Conservation (phyloP, 2,888 invertebrate genomes). For the Epicampocera succincta region DNA sequence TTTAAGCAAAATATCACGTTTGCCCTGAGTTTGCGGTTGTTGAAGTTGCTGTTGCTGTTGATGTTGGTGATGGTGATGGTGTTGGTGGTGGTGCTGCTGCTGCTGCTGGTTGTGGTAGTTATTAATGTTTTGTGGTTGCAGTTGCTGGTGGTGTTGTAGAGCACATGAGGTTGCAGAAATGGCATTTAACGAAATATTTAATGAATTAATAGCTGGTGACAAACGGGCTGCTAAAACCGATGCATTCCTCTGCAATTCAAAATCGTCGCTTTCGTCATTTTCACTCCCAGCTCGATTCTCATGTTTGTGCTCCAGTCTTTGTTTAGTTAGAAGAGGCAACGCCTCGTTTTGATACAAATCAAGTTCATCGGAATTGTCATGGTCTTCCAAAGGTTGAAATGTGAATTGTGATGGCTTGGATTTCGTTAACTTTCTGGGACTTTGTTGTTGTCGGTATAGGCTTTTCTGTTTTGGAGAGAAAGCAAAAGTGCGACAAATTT, state of each 20-base stretch:
- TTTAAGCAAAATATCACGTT: slow-evolving; percentile 77
- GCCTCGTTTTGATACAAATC: slow-evolving; percentile 59
- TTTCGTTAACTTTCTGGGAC: slow-evolving; percentile 58
- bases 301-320: slow-evolving; percentile 7
- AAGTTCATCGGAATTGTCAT: slow-evolving; percentile 21
- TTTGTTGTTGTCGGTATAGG: slow-evolving; percentile 58
- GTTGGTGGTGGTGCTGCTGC: slow-evolving; percentile 32
- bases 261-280: neutral
- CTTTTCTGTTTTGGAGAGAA: slow-evolving; percentile 55
- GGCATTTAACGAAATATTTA: slow-evolving; percentile 59
- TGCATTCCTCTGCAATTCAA: slow-evolving; percentile 14
- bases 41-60: slow-evolving; percentile 37
- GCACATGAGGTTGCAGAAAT: slow-evolving; percentile 50
- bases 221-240: slow-evolving; percentile 58
- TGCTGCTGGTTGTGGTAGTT: neutral
- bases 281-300: neutral
- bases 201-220: slow-evolving; percentile 64
- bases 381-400: slow-evolving; percentile 53
- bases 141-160: slow-evolving; percentile 53
- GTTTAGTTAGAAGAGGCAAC: slow-evolving; percentile 51
- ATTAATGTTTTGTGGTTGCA: slow-evolving; percentile 35
- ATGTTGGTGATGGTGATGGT: slow-evolving; percentile 38
- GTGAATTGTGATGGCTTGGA: slow-evolving; percentile 37
- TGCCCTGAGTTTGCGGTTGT: slow-evolving; percentile 67
- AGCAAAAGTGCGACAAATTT: neutral